Base-by-base conservation (phyloP, 2,113 vertebrate species). In the Spermophilus dauricus region DNA sequence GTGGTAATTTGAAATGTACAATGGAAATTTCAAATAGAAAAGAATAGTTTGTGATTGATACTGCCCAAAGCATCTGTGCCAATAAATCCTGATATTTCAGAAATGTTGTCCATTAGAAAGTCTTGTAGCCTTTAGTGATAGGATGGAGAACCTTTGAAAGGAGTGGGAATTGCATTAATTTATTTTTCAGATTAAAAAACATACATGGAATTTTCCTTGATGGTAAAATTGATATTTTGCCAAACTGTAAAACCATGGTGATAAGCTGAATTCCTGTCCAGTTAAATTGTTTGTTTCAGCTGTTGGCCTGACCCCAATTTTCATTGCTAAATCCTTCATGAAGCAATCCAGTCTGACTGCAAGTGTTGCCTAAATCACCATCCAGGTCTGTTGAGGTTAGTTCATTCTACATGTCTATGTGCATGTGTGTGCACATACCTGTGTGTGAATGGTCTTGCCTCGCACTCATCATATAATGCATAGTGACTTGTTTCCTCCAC, bases 11-110 rank as follows among this genome's bases (percentile, higher is more conserved):
- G 91, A 98, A 98, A 97, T 24, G 85, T 96, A 97, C 95, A 98
- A 98, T 98, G 89, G 89, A 98, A 98, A 98, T 98, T 96, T 78
- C 97, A 97, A 98, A 98, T 96, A 85, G 61, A 94, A 97, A 97
- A 95, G 94, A 97, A 97, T 96, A 98, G 88, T 97, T 96, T 97
- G 95, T 98, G 94, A 89, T 97, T 98, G 96, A 96, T 80, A 32
- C 81, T 69, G 51, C 28, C 26, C 69, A 96, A 97, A 96, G 96
- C 91, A 97, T 92, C 83, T 48, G 75, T 75, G 75, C 61, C 73
- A 77, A 67, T 14, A 14, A 56, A 77, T 84, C 88, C 82, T 89
- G 61, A 65, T 63, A 93, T 83, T 93, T 97, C 86, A 93, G 83
- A 76, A 95, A 76, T 96, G 78, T n/a, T 78, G 48, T 85, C 63